Percentiles rank a stretch among this genome's conserved stretches.
Evolutionary conservation across 2,797 vertebrate genomes (phyloP).

Genomic region (Coilia nasus): DNA sequence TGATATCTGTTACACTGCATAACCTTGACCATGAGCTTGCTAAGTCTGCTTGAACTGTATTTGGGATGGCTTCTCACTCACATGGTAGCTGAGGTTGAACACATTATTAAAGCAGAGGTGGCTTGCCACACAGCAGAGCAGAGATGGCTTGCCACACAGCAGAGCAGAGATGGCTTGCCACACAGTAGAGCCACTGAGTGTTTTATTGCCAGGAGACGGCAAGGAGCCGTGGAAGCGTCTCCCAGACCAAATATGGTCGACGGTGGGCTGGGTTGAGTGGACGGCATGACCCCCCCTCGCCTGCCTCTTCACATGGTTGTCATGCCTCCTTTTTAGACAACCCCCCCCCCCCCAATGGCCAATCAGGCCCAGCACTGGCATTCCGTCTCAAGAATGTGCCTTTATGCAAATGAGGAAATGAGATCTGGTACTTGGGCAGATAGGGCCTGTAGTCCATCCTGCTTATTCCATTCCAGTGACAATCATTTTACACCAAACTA

Average conservation of each 20-base stretch:
- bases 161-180: too few species aligned
- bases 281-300: background rate
- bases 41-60: background rate
- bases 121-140: too few species aligned
- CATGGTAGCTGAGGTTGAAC: too few species aligned
- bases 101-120: too few species aligned
- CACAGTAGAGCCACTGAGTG: background rate
- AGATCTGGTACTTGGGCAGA: conserved; percentile 12
- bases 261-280: background rate
- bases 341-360: background rate
- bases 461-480: background rate
- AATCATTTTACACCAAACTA: background rate
- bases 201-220: conserved; percentile 12
- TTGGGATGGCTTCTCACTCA: background rate
- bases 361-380: background rate
- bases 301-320: background rate
- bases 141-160: too few species aligned
- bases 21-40: background rate
- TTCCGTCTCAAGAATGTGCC: conserved; percentile 9
- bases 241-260: background rate
- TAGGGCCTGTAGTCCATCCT: background rate
- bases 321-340: conserved; percentile 17
- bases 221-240: background rate
- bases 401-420: background rate
- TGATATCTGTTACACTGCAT: background rate